These are phyloP conservation scores for Entelurus aequoreus DNA, from an alignment of 2,113 vertebrate genomes.

Conservation along the genomic window DNA sequence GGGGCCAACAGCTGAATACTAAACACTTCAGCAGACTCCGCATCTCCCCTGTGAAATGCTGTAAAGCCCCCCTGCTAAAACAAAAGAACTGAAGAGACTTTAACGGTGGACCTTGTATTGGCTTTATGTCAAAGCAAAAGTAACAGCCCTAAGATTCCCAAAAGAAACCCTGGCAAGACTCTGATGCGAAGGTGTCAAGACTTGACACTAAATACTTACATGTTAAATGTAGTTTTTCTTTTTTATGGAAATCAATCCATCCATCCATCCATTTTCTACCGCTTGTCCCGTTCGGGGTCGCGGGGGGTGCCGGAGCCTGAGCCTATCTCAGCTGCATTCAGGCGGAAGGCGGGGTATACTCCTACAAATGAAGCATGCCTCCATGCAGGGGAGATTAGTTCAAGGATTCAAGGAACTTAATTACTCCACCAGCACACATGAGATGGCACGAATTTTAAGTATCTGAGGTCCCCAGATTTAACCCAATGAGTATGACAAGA, in stretches of 20 bases:
- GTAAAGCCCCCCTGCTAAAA: conserved; percentile 11
- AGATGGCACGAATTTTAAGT: neutral
- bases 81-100: neutral
- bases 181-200: neutral
- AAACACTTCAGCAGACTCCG: conserved; percentile 24
- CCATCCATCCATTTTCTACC: too few species aligned
- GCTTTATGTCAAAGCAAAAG: neutral
- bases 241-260: conserved; percentile 9
- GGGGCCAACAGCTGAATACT: conserved; percentile 52
- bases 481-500: too few species aligned
- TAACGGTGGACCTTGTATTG: neutral
- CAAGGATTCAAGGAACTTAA: too few species aligned
- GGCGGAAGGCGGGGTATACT: too few species aligned
- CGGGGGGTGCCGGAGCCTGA: too few species aligned
- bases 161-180: conserved; percentile 23
- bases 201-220: neutral
- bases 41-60: conserved; percentile 23
- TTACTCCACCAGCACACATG: neutral
- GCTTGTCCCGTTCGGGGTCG: too few species aligned
- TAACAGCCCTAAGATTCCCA: conserved; percentile 6
- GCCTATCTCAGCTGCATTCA: too few species aligned
- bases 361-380: neutral
- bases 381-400: neutral
- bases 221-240: conserved; percentile 1
- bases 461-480: too few species aligned